Conservation (phyloP, 2,113 vertebrate genomes). For the Nesoenas mayeri region DNA sequence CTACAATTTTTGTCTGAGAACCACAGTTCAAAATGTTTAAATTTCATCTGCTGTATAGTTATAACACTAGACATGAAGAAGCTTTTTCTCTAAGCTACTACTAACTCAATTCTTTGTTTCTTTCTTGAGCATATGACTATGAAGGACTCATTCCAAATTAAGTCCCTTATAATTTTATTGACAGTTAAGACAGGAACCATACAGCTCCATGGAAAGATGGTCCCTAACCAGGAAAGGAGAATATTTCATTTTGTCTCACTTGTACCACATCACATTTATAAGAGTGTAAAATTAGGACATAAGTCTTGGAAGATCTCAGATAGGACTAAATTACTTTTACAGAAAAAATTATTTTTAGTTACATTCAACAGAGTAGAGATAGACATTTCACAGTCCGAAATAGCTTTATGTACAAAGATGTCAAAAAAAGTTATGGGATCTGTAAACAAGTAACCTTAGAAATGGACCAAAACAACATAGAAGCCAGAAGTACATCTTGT, state of each 20-base stretch:
- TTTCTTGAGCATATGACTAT: not conserved
- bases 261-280: not conserved
- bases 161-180: not conserved
- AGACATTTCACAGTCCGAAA: not conserved
- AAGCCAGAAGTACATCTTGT: not conserved
- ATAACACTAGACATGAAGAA: not conserved
- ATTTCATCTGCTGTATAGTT: not conserved
- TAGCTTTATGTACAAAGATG: not conserved
- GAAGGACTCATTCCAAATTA: not conserved
- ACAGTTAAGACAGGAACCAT: not conserved
- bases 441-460: not conserved
- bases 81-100: not conserved
- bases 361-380: not conserved
- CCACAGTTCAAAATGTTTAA: not conserved
- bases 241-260: not conserved
- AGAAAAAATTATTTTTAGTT: not conserved
- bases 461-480: not conserved
- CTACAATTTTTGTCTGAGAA: not conserved
- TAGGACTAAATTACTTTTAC: not conserved
- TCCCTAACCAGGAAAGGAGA: not conserved
- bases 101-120: not conserved
- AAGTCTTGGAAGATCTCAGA: not conserved
- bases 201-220: not conserved
- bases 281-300: not conserved
- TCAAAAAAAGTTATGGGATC: not conserved